Base-by-base conservation (phyloP, 2,113 vertebrate genomes). In the Garra rufa region DNA sequence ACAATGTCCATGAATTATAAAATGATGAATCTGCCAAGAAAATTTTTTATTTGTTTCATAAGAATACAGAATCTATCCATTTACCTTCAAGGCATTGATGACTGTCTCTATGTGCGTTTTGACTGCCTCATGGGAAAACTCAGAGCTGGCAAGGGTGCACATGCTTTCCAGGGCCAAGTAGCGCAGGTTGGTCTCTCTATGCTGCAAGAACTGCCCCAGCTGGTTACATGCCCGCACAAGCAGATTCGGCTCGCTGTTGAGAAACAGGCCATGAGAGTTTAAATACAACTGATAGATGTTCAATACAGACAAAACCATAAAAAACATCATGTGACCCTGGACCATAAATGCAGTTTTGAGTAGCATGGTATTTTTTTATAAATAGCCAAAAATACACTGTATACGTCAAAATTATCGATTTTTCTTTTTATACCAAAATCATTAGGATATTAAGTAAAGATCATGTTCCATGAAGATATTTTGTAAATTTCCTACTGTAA, bases 131-230 rank as follows among this genome's bases (percentile, higher is more conserved):
- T 89, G 96, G 83, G 93, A 96, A 82, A 95, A 95, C 92, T 95
- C 95, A 0, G 92, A 94, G 88, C 92, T 93, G 90, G 95, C 95
- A 88, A 96, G 90, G 0, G 95, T 96, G 44, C 95, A 96, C 95
- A 96, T 96, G 89, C 95, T 96, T 89, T 96, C 95, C 88, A 96
- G 85, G 3, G 95, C 95, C 80, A 96, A 89, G 90, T 96, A 96
- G 59, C 95, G 95, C 89, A 96, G 92, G 90, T 96, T 96, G 17
- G 95, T 96, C 90, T 96, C 95, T 43, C 95, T 87, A 91, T 96
- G 95, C 89, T 96, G 95, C 86, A 96, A 89, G 89, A 96, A 96
- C 92, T 96, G 95, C 6, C 95, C 95, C 70, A 96, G 92, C 86
- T 96, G 95, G 87, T 96, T 96, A 85, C 95, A 96, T 63, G 95